Evolutionary conservation across 1,140 invertebrate species (phyloP).

Genomic region (Cydia splendana): DNA sequence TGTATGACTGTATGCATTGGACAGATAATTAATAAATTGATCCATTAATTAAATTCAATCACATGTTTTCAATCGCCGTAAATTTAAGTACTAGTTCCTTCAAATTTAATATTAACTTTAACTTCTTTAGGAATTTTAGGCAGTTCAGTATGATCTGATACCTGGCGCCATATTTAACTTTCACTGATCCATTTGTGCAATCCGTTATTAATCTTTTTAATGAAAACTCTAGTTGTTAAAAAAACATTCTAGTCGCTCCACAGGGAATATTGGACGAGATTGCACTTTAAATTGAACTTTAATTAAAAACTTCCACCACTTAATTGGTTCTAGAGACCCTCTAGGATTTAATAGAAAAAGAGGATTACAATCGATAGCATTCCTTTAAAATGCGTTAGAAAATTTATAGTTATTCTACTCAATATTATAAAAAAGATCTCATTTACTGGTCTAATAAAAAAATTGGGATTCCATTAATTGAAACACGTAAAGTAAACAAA

Average conservation of each 20-base stretch:
- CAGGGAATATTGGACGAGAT: conserved; percentile 14
- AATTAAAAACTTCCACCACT: conserved; percentile 2
- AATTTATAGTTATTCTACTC: not conserved
- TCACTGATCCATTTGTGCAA: too few species aligned
- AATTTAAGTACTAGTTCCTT: too few species aligned
- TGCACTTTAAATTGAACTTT: not conserved
- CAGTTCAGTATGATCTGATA: too few species aligned
- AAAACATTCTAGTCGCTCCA: not conserved
- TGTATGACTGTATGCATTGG: too few species aligned
- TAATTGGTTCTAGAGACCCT: not conserved
- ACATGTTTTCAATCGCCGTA: too few species aligned
- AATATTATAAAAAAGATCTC: not conserved
- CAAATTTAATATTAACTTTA: too few species aligned
- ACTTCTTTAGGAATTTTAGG: too few species aligned
- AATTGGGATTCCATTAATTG: too few species aligned
- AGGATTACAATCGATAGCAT: not conserved
- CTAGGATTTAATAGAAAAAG: not conserved
- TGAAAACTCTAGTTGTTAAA: not conserved
- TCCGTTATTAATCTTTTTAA: not conserved
- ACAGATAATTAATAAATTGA: too few species aligned
- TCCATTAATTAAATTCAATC: too few species aligned
- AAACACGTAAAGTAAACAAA: too few species aligned
- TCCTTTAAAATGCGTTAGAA: not conserved
- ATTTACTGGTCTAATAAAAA: not conserved
- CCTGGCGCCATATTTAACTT: too few species aligned